Base-by-base conservation (phyloP, 2,113 vertebrate genomes). In the Stegastes partitus region DNA sequence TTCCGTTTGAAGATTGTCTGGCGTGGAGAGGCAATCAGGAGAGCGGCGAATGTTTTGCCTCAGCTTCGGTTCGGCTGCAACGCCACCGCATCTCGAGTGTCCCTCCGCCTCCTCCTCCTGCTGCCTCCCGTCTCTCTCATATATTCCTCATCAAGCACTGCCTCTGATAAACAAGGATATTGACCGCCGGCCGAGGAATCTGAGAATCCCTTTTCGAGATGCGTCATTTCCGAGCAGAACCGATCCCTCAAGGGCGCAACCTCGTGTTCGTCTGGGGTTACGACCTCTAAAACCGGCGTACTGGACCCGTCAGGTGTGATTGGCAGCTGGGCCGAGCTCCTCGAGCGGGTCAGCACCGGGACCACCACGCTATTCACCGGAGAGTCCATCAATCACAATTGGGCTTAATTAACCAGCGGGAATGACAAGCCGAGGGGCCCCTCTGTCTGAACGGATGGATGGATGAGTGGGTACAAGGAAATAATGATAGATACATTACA, bases 381-480 rank as follows among this genome's bases (percentile, higher is more conserved):
- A 77, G 83, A 87, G 71, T 81, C 87, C 81, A 91, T 93, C 90
- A 88, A 84, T 93, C 89, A 90, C 81, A 69, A 82, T 89, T 87
- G 85, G 55, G 80, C 66, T 82, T 89, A 88, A 93, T 93, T 91
- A 90, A 83, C 63, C 82, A 78, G 78, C 82, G 68, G 68, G 69
- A 82, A 69, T 67, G 88, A 87, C 81, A 79, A 75, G 81, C 55
- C 45, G 45, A 42, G 61, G 47, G 47, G 59, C 42, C 57, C 57
- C 12, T 15, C 57, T 34, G 74, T 73, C 75, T 80, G 81, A 50
- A 56, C 37, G 70, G 69, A 77, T 28, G 79, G 44, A 68, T 42
- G 78, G 51, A 79, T 76, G 78, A 56, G 82, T 62, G 87, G 59
- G 74, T 58, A 56, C 49, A 69, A n/a, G 67, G 80, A 75, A 77